Conservation (phyloP, 1,140 invertebrate genomes). For the Pachypsylla venusta region DNA sequence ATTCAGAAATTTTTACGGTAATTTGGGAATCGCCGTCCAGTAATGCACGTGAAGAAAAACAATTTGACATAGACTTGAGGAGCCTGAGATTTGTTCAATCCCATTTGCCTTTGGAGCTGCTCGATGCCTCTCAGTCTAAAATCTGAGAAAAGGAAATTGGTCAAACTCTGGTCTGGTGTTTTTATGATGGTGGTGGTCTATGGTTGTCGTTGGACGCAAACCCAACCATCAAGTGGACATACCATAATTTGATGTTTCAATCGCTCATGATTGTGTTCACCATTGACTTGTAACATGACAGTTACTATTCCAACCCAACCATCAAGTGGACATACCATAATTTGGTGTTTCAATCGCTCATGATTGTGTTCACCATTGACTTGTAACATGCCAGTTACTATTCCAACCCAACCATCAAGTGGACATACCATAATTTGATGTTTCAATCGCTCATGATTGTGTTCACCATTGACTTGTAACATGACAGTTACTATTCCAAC, state of each 20-base stretch:
- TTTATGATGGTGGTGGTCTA: no score
- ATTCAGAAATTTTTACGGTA: no score
- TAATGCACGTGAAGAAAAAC: no score
- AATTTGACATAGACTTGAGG: no score
- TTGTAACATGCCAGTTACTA: slow-evolving; percentile 46
- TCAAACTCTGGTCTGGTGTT: no score
- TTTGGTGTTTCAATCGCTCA: slow-evolving; percentile 19
- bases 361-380: slow-evolving; percentile 36
- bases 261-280: slow-evolving; percentile 25
- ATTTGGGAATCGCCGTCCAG: no score
- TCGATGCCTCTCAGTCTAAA: no score
- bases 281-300: slow-evolving; percentile 44
- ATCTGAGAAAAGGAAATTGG: no score
- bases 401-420: slow-evolving; percentile 34
- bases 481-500: slow-evolving; percentile 53
- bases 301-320: slow-evolving; percentile 48
- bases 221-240: background rate
- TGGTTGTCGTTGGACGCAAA: no score
- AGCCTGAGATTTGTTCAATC: no score
- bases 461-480: slow-evolving; percentile 39
- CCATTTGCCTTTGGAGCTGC: no score
- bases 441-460: slow-evolving; percentile 20
- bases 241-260: slow-evolving; percentile 22
- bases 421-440: slow-evolving; percentile 19
- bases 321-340: slow-evolving; percentile 17